A percentile compares a stretch with the other conserved stretches of the same genome.
Conservation (phyloP, 1,140 invertebrate species). For the Rhopalosiphum padi region DNA sequence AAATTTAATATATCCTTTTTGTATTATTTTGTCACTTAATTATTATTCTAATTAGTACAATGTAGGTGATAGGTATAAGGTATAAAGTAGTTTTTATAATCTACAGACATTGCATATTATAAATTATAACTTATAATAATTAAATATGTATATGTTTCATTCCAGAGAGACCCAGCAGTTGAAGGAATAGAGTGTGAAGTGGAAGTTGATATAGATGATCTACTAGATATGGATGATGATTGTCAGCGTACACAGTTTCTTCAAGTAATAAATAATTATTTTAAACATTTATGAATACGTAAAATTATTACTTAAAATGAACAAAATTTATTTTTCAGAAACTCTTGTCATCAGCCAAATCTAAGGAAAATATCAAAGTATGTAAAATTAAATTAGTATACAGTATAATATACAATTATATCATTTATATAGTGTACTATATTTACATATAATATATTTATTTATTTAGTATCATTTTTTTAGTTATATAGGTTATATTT, state of each 20-base stretch:
- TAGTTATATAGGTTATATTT: not conserved
- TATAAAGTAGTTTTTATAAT: not conserved
- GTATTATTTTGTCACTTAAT: not conserved
- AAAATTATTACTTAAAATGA: not conserved
- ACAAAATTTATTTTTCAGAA: constrained; percentile 43
- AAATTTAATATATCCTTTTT: not conserved
- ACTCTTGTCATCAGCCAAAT: constrained; percentile 39
- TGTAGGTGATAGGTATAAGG: not conserved
- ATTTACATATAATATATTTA: too few species aligned
- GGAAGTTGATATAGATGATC: constrained; percentile 92
- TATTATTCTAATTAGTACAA: not conserved
- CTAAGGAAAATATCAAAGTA: constrained; percentile 53
- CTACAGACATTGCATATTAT: not conserved
- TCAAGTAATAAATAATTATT: constrained; percentile 67
- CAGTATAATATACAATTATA: not conserved
- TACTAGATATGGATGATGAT: constrained; percentile 90
- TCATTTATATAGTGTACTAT: not conserved
- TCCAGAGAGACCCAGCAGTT: constrained; percentile 44
- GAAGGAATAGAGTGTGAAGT: constrained; percentile 70
- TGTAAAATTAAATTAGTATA: not conserved
- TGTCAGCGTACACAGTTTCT: constrained; percentile 82
- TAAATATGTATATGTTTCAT: not conserved
- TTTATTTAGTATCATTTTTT: not conserved
- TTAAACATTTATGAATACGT: not conserved
- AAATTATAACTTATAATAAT: not conserved